Conservation (phyloP, 2,888 invertebrate species). For the Drosophila yooni region DNA sequence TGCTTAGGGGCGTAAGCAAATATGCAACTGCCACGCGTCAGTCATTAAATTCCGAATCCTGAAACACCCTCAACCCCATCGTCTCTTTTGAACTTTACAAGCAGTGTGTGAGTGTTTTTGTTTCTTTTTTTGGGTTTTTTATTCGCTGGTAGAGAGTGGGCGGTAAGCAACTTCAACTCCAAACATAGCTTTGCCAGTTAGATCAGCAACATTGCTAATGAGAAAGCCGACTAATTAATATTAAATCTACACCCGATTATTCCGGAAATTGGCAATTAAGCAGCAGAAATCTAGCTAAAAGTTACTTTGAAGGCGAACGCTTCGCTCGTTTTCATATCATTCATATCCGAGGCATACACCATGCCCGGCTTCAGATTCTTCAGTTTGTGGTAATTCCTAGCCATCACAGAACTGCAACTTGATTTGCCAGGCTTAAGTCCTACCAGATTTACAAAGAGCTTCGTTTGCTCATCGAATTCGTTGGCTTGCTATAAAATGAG, state of each 20-base stretch:
- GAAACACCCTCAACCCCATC: conserved; percentile 35
- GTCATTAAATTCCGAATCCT: conserved; percentile 63
- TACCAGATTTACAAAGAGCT: conserved; percentile 18
- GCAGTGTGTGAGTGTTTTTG: conserved; percentile 11
- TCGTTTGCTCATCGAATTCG: conserved; percentile 13
- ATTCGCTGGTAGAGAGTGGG: neutral
- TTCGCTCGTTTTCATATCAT: conserved; percentile 14
- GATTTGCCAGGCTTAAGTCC: neutral
- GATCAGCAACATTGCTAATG: conserved; percentile 51
- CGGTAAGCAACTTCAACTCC: conserved; percentile 13
- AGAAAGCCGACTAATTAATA: conserved; percentile 57
- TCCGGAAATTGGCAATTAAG: conserved; percentile 70
- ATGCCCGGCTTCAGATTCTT: conserved; percentile 21
- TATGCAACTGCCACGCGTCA: conserved; percentile 66
- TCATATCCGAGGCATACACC: conserved; percentile 32
- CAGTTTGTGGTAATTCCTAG: conserved; percentile 1
- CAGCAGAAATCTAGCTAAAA: conserved; percentile 2
- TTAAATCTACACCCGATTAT: conserved; percentile 52
- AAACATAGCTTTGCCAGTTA: conserved; percentile 9
- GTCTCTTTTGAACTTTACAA: conserved; percentile 65
- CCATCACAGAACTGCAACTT: conserved; percentile 9
- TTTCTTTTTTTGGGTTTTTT: neutral
- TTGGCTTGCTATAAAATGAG: conserved; percentile 23
- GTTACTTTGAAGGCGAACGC: conserved; percentile 12
- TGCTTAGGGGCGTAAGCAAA: conserved; percentile 64